phyloP scores from a whole-genome alignment of 2,888 invertebrate species.

The Biston stratarius region DNA sequence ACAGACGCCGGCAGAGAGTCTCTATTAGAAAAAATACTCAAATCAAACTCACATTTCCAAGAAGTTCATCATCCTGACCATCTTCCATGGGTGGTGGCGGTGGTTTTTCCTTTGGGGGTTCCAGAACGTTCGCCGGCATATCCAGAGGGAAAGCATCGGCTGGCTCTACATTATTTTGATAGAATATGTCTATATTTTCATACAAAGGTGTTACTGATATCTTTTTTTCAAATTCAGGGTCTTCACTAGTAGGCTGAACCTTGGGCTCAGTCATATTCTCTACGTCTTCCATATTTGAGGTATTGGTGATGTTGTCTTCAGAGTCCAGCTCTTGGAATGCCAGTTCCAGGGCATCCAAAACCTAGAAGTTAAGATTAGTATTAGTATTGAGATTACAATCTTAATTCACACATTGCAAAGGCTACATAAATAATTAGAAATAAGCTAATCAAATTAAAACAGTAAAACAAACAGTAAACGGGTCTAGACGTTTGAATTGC shows the following conservation, averaged over 20 bases:
- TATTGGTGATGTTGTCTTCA: slow-evolving; percentile 63
- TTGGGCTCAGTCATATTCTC: slow-evolving; percentile 47
- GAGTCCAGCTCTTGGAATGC: slow-evolving; percentile 88
- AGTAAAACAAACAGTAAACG: slow-evolving; percentile 40
- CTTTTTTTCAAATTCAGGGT: slow-evolving; percentile 66
- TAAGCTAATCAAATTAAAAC: slow-evolving; percentile 45
- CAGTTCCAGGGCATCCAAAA: slow-evolving; percentile 88
- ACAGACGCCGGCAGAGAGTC: no score
- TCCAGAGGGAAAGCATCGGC: slow-evolving; percentile 83
- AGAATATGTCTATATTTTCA: slow-evolving; percentile 88
- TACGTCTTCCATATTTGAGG: slow-evolving; percentile 68
- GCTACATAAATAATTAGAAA: slow-evolving; percentile 38
- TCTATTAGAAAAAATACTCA: neutral
- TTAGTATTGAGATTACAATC: slow-evolving; percentile 8
- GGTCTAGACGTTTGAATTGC: slow-evolving; percentile 28
- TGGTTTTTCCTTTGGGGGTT: slow-evolving; percentile 95
- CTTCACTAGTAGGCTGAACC: slow-evolving; percentile 31
- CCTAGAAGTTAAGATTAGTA: slow-evolving; percentile 69
- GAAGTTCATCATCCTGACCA: slow-evolving; percentile 72
- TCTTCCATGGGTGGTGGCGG: slow-evolving; percentile 92
- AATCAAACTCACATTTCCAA: slow-evolving; percentile 73
- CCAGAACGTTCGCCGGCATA: slow-evolving; percentile 86
- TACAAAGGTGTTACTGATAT: slow-evolving; percentile 85
- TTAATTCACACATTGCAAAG: slow-evolving; percentile 17
- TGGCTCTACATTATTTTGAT: slow-evolving; percentile 67